A percentile compares a stretch with the other conserved stretches of the same genome.
phyloP scores from a whole-genome alignment of 1,140 invertebrate species.

The Caenorhabditis remanei region DNA sequence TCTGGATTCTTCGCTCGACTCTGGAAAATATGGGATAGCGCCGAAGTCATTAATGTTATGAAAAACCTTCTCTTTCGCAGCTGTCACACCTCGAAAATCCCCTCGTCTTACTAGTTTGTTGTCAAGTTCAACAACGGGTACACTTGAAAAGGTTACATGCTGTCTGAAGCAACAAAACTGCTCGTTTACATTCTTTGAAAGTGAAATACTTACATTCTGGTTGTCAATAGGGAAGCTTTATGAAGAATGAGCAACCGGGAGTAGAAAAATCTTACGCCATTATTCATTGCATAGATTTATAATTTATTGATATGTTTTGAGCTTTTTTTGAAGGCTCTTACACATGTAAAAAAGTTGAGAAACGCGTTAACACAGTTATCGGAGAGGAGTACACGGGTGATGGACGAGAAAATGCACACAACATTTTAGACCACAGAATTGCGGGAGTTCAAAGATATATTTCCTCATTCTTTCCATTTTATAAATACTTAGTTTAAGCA shows the following conservation, averaged over 20 bases:
- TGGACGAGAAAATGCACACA: too few species aligned
- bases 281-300: slow-evolving; percentile 3
- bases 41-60: not conserved
- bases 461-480: too few species aligned
- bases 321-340: too few species aligned
- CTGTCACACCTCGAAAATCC: slow-evolving; percentile 19
- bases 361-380: not conserved
- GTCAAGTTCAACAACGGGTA: not conserved
- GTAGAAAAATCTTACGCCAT: not conserved
- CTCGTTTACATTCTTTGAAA: not conserved
- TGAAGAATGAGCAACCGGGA: too few species aligned
- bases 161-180: not conserved
- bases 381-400: slow-evolving; percentile 6
- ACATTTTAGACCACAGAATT: not conserved
- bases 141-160: not conserved
- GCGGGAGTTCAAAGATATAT: not conserved
- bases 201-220: not conserved
- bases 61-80: slow-evolving; percentile 21
- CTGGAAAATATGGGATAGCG: not conserved
- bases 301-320: not conserved
- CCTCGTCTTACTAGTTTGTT: not conserved
- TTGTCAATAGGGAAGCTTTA: not conserved
- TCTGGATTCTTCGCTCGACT: not conserved
- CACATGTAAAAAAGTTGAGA: too few species aligned
- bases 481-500: too few species aligned